Conservation (phyloP, 2,797 vertebrate genomes). For the Triplophysa bombifrons region DNA sequence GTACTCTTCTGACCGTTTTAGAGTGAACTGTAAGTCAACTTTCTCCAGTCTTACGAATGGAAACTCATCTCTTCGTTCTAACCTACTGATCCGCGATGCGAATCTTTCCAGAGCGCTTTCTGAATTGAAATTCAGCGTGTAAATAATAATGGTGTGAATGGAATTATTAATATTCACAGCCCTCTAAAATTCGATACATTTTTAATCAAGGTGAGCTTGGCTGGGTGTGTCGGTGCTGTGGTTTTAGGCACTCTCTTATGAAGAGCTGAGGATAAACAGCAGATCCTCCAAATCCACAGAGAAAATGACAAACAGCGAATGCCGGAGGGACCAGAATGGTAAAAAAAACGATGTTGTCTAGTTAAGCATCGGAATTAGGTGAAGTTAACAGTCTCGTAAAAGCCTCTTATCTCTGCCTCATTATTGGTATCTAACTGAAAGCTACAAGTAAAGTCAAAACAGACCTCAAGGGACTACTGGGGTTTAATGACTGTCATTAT, state of each 20-base stretch:
- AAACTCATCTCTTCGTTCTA: slow-evolving; percentile 66
- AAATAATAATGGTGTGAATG: slow-evolving; percentile 74
- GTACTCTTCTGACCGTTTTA: slow-evolving; percentile 66
- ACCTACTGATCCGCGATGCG: slow-evolving; percentile 72
- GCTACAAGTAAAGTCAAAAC: slow-evolving; percentile 12
- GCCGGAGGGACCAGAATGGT: slow-evolving; percentile 18
- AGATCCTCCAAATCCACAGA: slow-evolving; percentile 53
- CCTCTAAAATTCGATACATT: slow-evolving; percentile 77
- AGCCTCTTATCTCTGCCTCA: slow-evolving; percentile 49
- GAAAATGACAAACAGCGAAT: slow-evolving; percentile 63
- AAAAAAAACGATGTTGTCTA: slow-evolving; percentile 56
- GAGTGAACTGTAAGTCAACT: slow-evolving; percentile 63
- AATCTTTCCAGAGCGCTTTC: slow-evolving; percentile 69
- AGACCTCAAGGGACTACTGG: slow-evolving; percentile 26
- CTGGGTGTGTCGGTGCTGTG: slow-evolving; percentile 71
- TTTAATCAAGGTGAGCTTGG: slow-evolving; percentile 78
- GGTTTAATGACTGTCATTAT: slow-evolving; percentile 54
- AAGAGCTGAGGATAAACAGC: slow-evolving; percentile 55
- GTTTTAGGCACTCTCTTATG: slow-evolving; percentile 73
- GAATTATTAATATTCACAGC: slow-evolving; percentile 78
- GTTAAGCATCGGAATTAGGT: slow-evolving; percentile 52
- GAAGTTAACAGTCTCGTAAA: slow-evolving; percentile 61
- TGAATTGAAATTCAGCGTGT: slow-evolving; percentile 75
- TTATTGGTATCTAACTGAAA: slow-evolving; percentile 11
- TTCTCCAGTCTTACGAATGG: slow-evolving; percentile 67